These are phyloP conservation scores for Episyrphus balteatus DNA, from an alignment of 1,140 invertebrate genomes.

Conservation along the genomic window DNA sequence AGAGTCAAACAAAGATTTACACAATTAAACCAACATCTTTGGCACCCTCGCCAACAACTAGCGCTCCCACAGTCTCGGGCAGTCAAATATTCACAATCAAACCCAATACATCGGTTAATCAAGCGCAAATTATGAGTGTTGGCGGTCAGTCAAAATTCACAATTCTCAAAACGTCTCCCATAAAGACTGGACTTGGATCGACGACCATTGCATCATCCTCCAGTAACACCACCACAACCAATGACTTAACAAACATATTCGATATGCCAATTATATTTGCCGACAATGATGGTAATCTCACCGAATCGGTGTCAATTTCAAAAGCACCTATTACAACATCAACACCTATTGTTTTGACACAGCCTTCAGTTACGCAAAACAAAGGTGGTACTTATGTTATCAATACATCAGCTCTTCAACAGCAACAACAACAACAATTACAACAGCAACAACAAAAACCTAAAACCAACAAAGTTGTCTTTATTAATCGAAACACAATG, in stretches of 20 bases:
- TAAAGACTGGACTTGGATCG: neutral
- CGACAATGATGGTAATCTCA: slow-evolving; percentile 42
- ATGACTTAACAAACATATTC: slow-evolving; percentile 50
- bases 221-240: slow-evolving; percentile 11
- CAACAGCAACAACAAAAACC: slow-evolving; percentile 2
- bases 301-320: slow-evolving; percentile 9
- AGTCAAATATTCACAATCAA: neutral
- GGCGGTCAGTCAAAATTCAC: slow-evolving; percentile 22
- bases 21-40: slow-evolving; percentile 17
- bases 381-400: slow-evolving; percentile 18
- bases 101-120: neutral
- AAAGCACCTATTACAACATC: neutral
- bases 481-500: slow-evolving; percentile 27
- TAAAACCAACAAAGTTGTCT: slow-evolving; percentile 22
- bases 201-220: slow-evolving; percentile 8
- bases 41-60: neutral
- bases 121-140: neutral
- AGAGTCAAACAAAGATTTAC: slow-evolving; percentile 22
- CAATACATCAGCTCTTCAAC: slow-evolving; percentile 13
- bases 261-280: slow-evolving; percentile 57
- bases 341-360: neutral
- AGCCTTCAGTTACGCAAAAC: no score
- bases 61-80: neutral
- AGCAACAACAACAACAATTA: neutral
- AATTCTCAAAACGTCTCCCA: slow-evolving; percentile 38